phyloP scores from a whole-genome alignment of 64 coral and sea anemone genomes.

The Montipora capricornis region DNA sequence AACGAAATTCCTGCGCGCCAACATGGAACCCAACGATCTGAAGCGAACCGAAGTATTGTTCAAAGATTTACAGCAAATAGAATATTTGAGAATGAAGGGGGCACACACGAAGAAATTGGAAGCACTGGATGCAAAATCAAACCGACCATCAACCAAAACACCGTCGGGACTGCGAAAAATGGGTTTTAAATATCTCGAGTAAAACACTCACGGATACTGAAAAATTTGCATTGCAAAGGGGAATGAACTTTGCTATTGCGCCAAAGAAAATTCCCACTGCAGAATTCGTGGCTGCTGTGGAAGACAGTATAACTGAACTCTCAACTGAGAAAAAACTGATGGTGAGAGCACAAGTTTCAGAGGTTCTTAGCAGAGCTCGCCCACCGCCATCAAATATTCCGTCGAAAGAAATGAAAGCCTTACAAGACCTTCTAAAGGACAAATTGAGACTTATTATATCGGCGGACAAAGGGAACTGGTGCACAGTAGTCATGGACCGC shows the following conservation, averaged over 20 bases:
- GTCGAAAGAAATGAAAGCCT: background rate
- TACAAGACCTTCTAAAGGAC: conserved; percentile 16
- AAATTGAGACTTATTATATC: conserved; percentile 18
- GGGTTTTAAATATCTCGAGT: no score
- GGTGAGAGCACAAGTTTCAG: background rate
- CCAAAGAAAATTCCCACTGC: conserved; percentile 27
- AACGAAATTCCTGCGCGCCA: no score
- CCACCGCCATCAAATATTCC: background rate
- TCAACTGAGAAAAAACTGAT: background rate
- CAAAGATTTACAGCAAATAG: no score
- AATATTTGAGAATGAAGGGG: no score
- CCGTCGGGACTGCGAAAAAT: no score
- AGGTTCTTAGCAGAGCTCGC: background rate
- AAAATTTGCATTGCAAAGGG: background rate
- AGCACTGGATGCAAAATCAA: no score
- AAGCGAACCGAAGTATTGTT: no score
- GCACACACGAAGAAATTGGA: no score
- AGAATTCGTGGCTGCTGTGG: conserved; percentile 8
- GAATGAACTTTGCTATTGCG: conserved; percentile 10
- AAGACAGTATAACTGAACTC: background rate
- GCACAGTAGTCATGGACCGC: conserved; percentile 33
- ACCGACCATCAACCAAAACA: no score
- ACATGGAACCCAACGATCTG: no score
- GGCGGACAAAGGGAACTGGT: conserved; percentile 4
- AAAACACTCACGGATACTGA: no score